Evolutionary conservation across 2,888 invertebrate species (phyloP).

Genomic region (Sinohyriopsis cumingii): DNA sequence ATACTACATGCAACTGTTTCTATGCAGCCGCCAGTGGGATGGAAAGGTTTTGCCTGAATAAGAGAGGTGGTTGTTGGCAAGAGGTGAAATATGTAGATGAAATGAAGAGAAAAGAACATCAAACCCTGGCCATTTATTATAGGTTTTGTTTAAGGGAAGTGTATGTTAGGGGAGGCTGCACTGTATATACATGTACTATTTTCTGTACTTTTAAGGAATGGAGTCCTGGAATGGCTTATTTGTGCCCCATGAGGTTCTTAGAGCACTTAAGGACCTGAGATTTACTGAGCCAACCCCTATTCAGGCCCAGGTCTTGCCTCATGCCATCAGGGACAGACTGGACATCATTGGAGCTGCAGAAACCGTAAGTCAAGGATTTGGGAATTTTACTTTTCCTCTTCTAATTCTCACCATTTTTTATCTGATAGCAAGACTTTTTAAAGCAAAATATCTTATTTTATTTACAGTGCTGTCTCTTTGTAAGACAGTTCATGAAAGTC

Average conservation of each 20-base stretch:
- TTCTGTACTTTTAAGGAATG: constrained; percentile 55
- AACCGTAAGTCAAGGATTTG: constrained; percentile 76
- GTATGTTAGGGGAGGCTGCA: too few species aligned
- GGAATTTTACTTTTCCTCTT: neutral
- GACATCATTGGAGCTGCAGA: constrained; percentile 99
- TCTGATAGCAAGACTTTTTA: neutral
- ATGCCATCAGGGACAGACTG: constrained; percentile 79
- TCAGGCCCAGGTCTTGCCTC: constrained; percentile 76
- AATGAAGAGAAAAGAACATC: too few species aligned
- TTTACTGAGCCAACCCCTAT: constrained; percentile 91
- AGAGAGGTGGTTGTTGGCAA: too few species aligned
- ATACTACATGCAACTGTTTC: too few species aligned
- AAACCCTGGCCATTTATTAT: too few species aligned
- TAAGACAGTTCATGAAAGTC: too few species aligned
- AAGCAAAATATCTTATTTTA: neutral
- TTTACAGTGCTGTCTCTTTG: neutral
- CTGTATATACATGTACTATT: too few species aligned
- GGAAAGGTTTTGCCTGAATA: too few species aligned
- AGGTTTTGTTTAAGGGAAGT: too few species aligned
- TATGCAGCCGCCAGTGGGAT: too few species aligned
- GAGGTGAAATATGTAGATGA: too few species aligned
- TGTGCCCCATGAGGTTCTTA: constrained; percentile 81
- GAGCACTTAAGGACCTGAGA: constrained; percentile 83
- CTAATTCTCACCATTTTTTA: neutral
- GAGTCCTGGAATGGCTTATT: constrained; percentile 72